phyloP scores from a whole-genome alignment of 2,113 vertebrate genomes.

The Thamnaconus septentrionalis region DNA sequence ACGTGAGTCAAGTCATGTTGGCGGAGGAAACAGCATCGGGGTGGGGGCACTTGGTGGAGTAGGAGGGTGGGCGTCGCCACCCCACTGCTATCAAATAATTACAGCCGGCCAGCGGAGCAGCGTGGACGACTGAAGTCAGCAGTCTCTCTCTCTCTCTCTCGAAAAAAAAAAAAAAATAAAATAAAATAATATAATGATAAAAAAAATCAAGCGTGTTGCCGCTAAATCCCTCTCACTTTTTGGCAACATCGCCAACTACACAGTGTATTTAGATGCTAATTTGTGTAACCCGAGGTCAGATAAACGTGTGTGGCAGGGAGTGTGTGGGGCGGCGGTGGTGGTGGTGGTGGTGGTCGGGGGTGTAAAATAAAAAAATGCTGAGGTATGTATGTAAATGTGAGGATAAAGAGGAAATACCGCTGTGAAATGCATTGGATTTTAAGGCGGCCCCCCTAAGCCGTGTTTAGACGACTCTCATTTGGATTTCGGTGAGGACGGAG shows the following conservation, averaged over 20 bases:
- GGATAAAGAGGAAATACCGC: constrained; percentile 49
- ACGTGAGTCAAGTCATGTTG: constrained; percentile 55
- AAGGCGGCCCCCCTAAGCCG: constrained; percentile 43
- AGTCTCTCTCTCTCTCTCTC: constrained; percentile 61
- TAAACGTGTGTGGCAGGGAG: constrained; percentile 34
- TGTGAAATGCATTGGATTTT: constrained; percentile 57
- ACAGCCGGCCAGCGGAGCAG: constrained; percentile 62
- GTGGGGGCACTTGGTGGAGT: no score
- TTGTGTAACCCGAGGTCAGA: constrained; percentile 69
- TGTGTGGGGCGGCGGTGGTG: no score
- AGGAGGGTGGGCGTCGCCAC: constrained; percentile 18
- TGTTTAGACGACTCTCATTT: constrained; percentile 61
- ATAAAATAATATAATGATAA: no score
- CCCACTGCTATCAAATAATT: constrained; percentile 71
- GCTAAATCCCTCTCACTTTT: no score
- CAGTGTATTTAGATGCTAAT: constrained; percentile 76
- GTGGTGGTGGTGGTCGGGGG: no score
- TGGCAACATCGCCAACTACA: constrained; percentile 2
- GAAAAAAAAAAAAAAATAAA: constrained; percentile 38
- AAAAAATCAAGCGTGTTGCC: no score
- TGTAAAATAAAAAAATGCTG: constrained; percentile 50
- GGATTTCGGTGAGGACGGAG: constrained; percentile 25
- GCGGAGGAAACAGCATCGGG: constrained; percentile 41
- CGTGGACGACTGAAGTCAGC: constrained; percentile 68
- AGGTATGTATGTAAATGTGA: constrained; percentile 62